Evolutionary conservation across 1,140 invertebrate species (phyloP).

Genomic region (Bombus superbus): DNA sequence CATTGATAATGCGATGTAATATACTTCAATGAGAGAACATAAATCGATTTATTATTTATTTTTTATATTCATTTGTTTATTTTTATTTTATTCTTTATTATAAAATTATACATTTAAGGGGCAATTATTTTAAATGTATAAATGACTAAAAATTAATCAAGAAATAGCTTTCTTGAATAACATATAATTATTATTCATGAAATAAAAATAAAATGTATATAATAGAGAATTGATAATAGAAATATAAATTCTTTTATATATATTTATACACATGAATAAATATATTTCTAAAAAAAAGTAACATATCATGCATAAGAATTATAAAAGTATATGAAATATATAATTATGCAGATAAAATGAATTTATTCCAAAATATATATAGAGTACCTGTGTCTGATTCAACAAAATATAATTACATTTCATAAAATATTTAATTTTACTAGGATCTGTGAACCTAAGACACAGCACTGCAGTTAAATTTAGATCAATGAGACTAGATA

Average conservation of each 20-base stretch:
- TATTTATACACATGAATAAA: not conserved
- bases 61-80: not conserved
- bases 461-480: constrained; percentile 78
- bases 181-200: not conserved
- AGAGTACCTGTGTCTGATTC: not conserved
- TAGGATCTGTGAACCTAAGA: constrained; percentile 74
- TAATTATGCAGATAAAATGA: constrained; percentile 3
- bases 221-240: not conserved
- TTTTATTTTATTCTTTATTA: not conserved
- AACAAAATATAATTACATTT: constrained; percentile 34
- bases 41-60: not conserved
- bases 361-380: constrained; percentile 1
- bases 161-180: not conserved
- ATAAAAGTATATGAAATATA: not conserved
- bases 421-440: constrained; percentile 61
- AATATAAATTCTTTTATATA: not conserved
- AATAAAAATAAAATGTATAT: not conserved
- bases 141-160: not conserved
- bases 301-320: not conserved
- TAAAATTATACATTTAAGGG: not conserved
- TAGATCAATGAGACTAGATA: constrained; percentile 78
- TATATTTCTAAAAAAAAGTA: not conserved
- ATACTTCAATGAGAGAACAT: constrained; percentile 11
- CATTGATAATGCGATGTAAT: constrained; percentile 1
- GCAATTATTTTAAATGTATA: not conserved